Percentiles rank a stretch among this genome's conserved stretches.
Conservation (phyloP, 2,113 vertebrate genomes). For the Rhodinocichla rosea region DNA sequence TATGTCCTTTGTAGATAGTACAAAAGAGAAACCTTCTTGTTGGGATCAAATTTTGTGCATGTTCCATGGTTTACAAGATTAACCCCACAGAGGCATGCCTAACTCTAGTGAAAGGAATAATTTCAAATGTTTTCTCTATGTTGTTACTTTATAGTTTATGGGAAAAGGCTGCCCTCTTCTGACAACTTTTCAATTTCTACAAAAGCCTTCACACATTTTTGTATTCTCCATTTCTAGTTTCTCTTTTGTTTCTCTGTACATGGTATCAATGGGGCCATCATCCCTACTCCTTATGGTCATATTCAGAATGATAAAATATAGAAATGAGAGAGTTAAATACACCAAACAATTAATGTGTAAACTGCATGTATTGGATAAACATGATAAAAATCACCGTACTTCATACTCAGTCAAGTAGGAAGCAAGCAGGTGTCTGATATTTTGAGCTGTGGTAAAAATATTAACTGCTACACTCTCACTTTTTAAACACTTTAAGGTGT, state of each 20-base stretch:
- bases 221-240: not conserved
- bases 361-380: not conserved
- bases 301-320: not conserved
- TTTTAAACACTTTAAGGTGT: not conserved
- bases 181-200: not conserved
- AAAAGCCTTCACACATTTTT: not conserved
- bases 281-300: not conserved
- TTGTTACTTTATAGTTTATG: conserved; percentile 18
- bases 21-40: not conserved
- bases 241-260: not conserved
- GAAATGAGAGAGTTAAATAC: not conserved
- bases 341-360: not conserved
- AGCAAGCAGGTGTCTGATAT: not conserved
- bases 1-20: not conserved
- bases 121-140: not conserved
- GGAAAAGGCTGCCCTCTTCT: conserved; percentile 70
- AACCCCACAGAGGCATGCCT: not conserved
- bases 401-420: not conserved
- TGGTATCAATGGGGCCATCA: not conserved
- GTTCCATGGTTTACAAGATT: not conserved
- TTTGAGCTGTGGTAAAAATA: not conserved
- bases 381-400: not conserved
- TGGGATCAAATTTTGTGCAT: not conserved
- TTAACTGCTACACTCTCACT: not conserved
- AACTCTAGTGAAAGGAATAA: not conserved